These are phyloP conservation scores for Malacoctenus gilli DNA, from an alignment of 2,797 vertebrate genomes.

Conservation along the genomic window DNA sequence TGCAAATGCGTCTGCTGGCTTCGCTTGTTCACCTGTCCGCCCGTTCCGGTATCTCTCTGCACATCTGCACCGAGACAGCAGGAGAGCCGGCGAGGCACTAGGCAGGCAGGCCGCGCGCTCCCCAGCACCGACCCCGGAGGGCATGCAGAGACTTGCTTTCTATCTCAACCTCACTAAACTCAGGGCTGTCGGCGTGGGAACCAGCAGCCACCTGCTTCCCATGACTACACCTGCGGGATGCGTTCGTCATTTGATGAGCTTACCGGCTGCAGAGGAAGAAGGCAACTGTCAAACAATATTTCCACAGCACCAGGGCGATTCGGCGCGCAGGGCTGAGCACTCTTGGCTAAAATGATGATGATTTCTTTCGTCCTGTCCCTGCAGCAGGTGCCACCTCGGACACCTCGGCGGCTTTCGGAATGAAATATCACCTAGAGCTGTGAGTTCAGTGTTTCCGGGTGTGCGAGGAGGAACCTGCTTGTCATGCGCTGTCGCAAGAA, in stretches of 20 bases:
- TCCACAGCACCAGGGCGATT: background rate
- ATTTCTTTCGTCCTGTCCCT: no score
- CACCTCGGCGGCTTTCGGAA: conserved; percentile 37
- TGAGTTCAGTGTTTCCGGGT: conserved; percentile 54
- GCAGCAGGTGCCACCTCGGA: background rate
- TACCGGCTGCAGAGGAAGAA: conserved; percentile 21
- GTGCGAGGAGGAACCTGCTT: conserved; percentile 78
- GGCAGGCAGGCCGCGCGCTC: conserved; percentile 35
- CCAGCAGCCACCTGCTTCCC: conserved; percentile 90
- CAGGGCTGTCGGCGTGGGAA: conserved; percentile 94
- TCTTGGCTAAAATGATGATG: background rate
- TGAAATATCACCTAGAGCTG: conserved; percentile 71
- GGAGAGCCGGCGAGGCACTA: background rate
- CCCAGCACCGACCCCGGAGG: conserved; percentile 72
- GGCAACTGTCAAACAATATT: background rate
- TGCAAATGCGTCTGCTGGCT: background rate
- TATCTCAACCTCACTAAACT: conserved; percentile 74
- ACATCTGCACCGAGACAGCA: conserved; percentile 7
- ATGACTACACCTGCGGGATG: conserved; percentile 89
- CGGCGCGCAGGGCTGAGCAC: background rate
- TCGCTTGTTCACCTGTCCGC: conserved; percentile 10
- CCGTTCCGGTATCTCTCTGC: conserved; percentile 8
- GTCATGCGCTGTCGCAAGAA: conserved; percentile 84
- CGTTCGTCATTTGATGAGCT: conserved; percentile 66
- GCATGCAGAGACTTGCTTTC: conserved; percentile 88